phyloP scores from a whole-genome alignment of 2,888 invertebrate genomes.

The Netelia fuscicornis region DNA sequence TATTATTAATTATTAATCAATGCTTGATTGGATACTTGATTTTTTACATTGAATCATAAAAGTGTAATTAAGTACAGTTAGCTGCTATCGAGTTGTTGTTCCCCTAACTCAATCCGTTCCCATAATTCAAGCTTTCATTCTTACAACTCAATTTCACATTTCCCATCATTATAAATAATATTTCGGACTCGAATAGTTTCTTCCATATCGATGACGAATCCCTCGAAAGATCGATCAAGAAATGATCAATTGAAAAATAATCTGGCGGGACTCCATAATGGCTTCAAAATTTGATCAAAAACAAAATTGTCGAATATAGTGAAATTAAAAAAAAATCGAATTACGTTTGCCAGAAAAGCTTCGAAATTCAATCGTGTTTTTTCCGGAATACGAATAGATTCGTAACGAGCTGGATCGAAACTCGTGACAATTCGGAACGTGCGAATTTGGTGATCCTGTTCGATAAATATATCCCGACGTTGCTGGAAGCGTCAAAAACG shows the following conservation, averaged over 20 bases:
- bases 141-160: no score
- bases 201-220: no score
- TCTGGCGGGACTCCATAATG: neutral
- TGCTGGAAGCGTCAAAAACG: conserved; percentile 90
- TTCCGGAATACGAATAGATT: conserved; percentile 87
- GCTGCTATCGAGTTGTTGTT: no score
- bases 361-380: neutral
- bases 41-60: neutral
- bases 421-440: conserved; percentile 90
- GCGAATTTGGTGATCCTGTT: conserved; percentile 94
- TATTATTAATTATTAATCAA: neutral
- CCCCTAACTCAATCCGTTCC: no score
- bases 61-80: neutral
- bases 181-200: no score
- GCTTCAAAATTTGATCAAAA: neutral
- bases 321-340: neutral
- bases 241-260: no score
- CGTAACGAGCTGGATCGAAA: conserved; percentile 95
- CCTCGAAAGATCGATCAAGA: no score
- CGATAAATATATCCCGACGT: conserved; percentile 95
- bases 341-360: neutral
- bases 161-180: no score
- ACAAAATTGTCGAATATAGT: neutral
- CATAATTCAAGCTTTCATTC: no score
- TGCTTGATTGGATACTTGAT: neutral